Evolutionary conservation across 92 coral and sea anemone genomes (phyloP).

Genomic region (Muricea muricata): DNA sequence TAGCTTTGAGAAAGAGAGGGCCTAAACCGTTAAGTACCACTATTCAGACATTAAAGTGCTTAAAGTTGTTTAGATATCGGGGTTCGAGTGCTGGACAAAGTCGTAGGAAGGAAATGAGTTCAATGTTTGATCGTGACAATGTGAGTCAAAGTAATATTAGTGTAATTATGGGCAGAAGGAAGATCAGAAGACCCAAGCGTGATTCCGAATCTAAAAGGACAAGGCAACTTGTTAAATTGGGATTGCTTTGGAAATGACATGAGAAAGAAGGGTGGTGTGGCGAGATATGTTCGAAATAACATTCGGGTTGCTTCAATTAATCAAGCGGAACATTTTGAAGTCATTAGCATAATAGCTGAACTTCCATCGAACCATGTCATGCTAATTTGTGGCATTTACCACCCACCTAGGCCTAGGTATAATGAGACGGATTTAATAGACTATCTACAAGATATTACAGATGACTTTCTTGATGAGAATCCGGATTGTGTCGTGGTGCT

Average conservation of each 20-base stretch:
- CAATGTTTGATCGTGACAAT: too few relatives aligned
- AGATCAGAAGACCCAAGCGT: too few relatives aligned
- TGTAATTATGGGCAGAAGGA: too few relatives aligned
- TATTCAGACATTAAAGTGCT: too few relatives aligned
- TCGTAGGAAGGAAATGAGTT: too few relatives aligned
- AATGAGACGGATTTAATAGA: constrained; percentile 26
- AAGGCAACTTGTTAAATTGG: too few relatives aligned
- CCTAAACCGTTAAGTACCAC: too few relatives aligned
- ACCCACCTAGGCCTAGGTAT: background rate
- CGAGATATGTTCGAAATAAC: constrained; percentile 40
- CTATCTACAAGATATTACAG: constrained; percentile 30
- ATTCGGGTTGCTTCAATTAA: constrained; percentile 33
- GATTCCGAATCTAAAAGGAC: too few relatives aligned
- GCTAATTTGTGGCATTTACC: constrained; percentile 2
- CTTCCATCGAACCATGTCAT: constrained; percentile 41
- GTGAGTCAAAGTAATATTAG: too few relatives aligned
- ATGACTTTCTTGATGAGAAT: constrained; percentile 44
- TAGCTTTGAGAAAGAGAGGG: too few relatives aligned
- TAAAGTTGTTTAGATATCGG: too few relatives aligned
- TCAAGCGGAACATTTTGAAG: constrained; percentile 3
- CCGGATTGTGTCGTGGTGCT: constrained; percentile 53
- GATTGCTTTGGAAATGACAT: constrained; percentile 48
- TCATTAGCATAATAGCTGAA: background rate
- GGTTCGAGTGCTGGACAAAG: too few relatives aligned
- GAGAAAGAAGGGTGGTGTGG: constrained; percentile 48